Conservation (phyloP, 2,113 vertebrate genomes). For the Mesoclemmys tuberculata region DNA sequence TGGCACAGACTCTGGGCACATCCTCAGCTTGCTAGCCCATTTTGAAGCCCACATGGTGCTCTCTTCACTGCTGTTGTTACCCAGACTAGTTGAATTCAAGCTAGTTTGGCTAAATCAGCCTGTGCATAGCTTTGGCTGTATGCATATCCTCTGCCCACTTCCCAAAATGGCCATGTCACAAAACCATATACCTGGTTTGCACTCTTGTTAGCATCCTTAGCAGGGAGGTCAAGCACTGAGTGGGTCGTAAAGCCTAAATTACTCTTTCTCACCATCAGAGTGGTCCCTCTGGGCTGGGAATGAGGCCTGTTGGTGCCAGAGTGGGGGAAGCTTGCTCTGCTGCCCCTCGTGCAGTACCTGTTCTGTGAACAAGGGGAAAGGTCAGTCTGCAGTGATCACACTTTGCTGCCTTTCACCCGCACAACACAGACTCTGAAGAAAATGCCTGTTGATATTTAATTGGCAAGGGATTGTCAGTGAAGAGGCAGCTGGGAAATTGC, state of each 20-base stretch:
- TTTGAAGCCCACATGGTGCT: not conserved
- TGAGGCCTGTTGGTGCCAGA: not conserved
- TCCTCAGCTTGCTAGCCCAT: not conserved
- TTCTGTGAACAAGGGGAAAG: fast-evolving
- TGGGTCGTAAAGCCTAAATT: not conserved
- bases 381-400: not conserved
- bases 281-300: not conserved
- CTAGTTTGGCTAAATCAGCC: not conserved
- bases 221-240: not conserved
- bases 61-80: not conserved
- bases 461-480: not conserved
- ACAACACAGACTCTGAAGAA: not conserved
- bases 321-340: not conserved
- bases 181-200: not conserved
- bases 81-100: not conserved
- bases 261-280: not conserved
- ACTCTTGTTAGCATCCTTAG: not conserved
- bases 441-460: not conserved
- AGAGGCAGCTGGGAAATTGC: not conserved
- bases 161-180: not conserved
- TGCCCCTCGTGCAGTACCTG: not conserved
- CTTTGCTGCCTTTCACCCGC: fast-evolving
- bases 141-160: not conserved
- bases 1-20: not conserved
- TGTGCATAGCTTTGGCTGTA: not conserved